These are phyloP conservation scores for Orthochromis indermauri DNA, from an alignment of 2,113 vertebrate genomes.

Conservation along the genomic window DNA sequence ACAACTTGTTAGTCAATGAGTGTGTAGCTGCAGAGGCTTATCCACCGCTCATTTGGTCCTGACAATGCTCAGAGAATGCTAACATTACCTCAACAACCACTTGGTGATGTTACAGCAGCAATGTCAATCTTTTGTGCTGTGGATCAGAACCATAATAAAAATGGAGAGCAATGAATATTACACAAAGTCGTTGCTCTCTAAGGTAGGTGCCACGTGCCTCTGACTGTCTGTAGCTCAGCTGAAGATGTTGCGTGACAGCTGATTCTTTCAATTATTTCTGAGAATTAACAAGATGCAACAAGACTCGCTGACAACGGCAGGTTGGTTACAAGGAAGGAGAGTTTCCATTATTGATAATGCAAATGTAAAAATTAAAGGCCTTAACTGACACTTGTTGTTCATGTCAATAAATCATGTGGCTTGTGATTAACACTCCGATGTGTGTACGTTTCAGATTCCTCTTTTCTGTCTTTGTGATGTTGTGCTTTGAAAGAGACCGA, in stretches of 20 bases:
- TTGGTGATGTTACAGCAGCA: not conserved
- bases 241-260: not conserved
- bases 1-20: not conserved
- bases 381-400: not conserved
- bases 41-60: not conserved
- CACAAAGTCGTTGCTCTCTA: not conserved
- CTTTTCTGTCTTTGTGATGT: not conserved
- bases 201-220: not conserved
- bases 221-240: not conserved
- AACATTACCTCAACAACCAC: not conserved
- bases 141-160: not conserved
- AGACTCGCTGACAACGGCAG: not conserved
- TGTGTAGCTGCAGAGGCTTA: not conserved
- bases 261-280: not conserved
- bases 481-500: not conserved
- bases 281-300: not conserved
- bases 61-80: not conserved
- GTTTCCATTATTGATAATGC: not conserved
- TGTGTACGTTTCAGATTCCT: not conserved
- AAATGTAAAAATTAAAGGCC: not conserved
- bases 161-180: not conserved
- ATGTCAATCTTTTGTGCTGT: not conserved
- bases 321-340: not conserved
- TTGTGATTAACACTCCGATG: not conserved
- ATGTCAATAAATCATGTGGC: not conserved